These are phyloP conservation scores for Linepithema humile DNA, from an alignment of 1,140 invertebrate species.

Conservation along the genomic window DNA sequence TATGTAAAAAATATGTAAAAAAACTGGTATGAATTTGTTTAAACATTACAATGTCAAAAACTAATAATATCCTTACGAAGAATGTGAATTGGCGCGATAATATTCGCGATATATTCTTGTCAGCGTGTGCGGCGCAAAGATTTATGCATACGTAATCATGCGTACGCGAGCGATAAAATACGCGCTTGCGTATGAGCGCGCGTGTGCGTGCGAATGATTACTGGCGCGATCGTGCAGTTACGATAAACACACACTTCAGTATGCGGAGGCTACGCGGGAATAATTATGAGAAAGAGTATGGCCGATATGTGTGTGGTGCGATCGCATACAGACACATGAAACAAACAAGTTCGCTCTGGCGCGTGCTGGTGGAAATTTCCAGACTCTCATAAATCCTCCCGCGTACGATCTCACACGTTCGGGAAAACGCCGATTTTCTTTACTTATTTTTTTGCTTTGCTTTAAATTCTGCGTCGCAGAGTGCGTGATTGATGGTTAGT, in stretches of 20 bases:
- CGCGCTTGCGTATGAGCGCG: background rate
- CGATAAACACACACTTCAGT: conserved; percentile 36
- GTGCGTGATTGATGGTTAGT: background rate
- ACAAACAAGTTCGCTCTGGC: conserved; percentile 41
- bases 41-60: background rate
- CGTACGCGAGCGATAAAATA: background rate
- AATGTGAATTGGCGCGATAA: conserved; percentile 3
- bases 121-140: background rate
- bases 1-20: no score
- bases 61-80: background rate
- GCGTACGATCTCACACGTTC: conserved; percentile 34
- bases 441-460: background rate
- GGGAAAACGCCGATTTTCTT: background rate
- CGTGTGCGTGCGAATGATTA: conserved; percentile 31
- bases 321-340: background rate
- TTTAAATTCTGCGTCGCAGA: background rate
- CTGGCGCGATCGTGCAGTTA: conserved; percentile 33
- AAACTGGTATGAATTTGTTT: no score
- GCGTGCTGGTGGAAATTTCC: conserved; percentile 60
- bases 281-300: conserved; percentile 36
- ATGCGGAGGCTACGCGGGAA: background rate
- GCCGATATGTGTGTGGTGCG: background rate
- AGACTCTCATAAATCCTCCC: conserved; percentile 21
- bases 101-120: conserved; percentile 6
- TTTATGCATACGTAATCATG: conserved; percentile 27